Conservation (phyloP, 92 coral and sea anemone genomes). For the Heliopora coerulea region DNA sequence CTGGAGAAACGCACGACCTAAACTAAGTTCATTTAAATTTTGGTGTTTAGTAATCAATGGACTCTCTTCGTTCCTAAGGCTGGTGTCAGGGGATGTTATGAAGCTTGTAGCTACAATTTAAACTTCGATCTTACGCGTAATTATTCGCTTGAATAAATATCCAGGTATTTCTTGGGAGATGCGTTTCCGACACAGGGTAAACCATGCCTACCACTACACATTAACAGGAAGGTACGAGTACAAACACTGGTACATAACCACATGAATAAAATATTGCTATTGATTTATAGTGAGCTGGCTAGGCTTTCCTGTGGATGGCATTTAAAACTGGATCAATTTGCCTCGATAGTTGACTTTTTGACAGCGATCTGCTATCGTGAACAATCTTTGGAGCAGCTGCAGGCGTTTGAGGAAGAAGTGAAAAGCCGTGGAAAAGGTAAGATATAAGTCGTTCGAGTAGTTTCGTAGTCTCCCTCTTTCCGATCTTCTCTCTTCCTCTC, state of each 20-base stretch:
- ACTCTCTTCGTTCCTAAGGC: too few species aligned
- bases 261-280: not conserved
- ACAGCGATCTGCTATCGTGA: conserved; percentile 94
- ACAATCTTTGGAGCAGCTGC: conserved; percentile 78
- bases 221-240: too few species aligned
- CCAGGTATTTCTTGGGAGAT: too few species aligned
- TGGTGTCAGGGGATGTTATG: too few species aligned
- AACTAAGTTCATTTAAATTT: too few species aligned
- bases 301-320: conserved; percentile 93
- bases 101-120: too few species aligned
- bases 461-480: not conserved
- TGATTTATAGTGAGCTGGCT: conserved; percentile 59
- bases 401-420: conserved; percentile 86
- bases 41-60: too few species aligned
- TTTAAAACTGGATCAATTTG: conserved; percentile 88
- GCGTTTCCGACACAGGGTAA: too few species aligned
- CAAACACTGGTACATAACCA: not conserved
- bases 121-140: too few species aligned
- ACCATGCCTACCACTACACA: too few species aligned
- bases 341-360: conserved; percentile 87
- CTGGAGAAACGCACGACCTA: too few species aligned
- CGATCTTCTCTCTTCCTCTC: not conserved
- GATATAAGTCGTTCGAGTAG: not conserved
- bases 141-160: too few species aligned
- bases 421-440: conserved; percentile 42